Evolutionary conservation across 2,888 invertebrate genomes (phyloP).

Genomic region (Megamerina dolium): DNA sequence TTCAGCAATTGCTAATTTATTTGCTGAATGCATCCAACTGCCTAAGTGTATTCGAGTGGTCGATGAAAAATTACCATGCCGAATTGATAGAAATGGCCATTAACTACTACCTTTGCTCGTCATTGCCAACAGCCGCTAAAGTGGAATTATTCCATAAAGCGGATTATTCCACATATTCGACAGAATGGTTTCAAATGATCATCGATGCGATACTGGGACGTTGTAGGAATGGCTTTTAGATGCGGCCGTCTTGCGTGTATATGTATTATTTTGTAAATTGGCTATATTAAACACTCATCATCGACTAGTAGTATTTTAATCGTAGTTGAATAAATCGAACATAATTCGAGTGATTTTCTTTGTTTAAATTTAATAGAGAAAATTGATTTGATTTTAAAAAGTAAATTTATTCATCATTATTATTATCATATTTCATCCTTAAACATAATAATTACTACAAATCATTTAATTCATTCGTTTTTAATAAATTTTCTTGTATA

Average conservation of each 20-base stretch:
- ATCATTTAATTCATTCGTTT: too few species aligned
- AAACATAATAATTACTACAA: too few species aligned
- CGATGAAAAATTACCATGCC: constrained; percentile 45
- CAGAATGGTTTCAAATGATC: constrained; percentile 48
- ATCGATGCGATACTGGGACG: constrained; percentile 43
- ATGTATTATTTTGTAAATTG: too few species aligned
- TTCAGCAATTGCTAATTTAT: constrained; percentile 37
- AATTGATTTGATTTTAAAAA: too few species aligned
- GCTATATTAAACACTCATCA: too few species aligned
- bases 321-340: too few species aligned
- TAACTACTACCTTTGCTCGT: constrained; percentile 44
- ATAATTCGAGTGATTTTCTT: too few species aligned
- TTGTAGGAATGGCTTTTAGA: constrained; percentile 33
- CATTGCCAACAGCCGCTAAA: constrained; percentile 36
- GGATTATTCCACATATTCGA: constrained; percentile 41
- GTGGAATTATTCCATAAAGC: constrained; percentile 42
- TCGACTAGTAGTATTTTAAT: too few species aligned
- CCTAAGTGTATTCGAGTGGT: constrained; percentile 44
- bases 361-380: too few species aligned
- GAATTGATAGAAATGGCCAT: constrained; percentile 46
- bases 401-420: too few species aligned
- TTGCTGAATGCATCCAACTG: constrained; percentile 40
- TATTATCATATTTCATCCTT: too few species aligned
- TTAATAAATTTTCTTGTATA: too few species aligned
- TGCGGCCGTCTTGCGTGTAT: background rate